phyloP scores from a whole-genome alignment of 2,797 vertebrate genomes.

The Aselliscus stoliczkanus region DNA sequence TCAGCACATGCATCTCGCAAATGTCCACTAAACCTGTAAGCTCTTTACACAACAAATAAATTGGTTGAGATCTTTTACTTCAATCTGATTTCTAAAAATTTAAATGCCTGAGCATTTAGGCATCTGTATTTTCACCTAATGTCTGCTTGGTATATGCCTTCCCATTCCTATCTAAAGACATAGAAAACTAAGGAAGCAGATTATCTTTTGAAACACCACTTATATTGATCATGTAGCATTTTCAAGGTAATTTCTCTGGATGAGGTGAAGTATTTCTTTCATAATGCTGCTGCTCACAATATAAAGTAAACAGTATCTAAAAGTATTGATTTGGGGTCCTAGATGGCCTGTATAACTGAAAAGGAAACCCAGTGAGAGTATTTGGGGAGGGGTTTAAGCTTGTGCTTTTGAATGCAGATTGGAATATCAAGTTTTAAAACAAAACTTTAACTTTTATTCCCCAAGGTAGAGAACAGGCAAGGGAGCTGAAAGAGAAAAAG shows the following conservation, averaged over 20 bases:
- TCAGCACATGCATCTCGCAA: not conserved
- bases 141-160: not conserved
- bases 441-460: not conserved
- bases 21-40: not conserved
- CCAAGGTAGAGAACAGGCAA: not conserved
- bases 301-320: not conserved
- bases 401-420: not conserved
- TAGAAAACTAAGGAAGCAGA: not conserved
- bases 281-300: not conserved
- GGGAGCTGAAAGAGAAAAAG: not conserved
- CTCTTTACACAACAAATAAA: conserved; percentile 22
- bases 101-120: not conserved
- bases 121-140: not conserved
- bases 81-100: conserved; percentile 30
- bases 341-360: not conserved
- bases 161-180: not conserved
- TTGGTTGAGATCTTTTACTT: conserved; percentile 35
- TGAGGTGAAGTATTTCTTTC: not conserved
- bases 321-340: not conserved
- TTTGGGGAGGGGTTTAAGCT: not conserved
- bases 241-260: not conserved
- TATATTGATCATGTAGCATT: not conserved
- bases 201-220: not conserved
- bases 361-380: not conserved
- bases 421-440: not conserved